Evolutionary conservation across 2,888 invertebrate genomes (phyloP).

Genomic region (Parasteatoda lunata): DNA sequence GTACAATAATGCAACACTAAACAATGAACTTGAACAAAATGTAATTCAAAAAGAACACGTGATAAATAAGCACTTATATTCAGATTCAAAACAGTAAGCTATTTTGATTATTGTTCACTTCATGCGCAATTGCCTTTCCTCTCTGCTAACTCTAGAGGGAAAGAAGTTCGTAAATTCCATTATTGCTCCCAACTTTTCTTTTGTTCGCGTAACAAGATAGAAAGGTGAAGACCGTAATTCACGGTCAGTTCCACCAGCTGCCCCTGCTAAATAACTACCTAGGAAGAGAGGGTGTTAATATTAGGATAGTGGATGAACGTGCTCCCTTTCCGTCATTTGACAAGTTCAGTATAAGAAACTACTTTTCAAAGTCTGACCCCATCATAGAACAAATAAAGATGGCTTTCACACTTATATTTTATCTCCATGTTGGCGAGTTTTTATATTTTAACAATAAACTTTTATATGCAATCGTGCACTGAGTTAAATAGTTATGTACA

Average conservation of each 20-base stretch:
- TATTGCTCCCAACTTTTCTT: conserved; percentile 14
- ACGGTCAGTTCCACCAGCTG: conserved; percentile 41
- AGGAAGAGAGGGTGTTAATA: conserved; percentile 49
- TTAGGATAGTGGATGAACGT: conserved; percentile 31
- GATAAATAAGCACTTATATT: too few species aligned
- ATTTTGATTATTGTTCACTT: neutral
- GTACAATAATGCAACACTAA: too few species aligned
- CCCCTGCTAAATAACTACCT: conserved; percentile 49
- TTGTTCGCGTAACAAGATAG: conserved; percentile 24
- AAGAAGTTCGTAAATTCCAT: conserved; percentile 15
- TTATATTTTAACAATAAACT: neutral
- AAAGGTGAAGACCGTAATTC: conserved; percentile 41
- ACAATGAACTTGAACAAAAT: too few species aligned
- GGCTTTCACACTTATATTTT: neutral
- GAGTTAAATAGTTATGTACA: too few species aligned
- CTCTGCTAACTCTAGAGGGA: conserved; percentile 14
- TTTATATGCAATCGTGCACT: too few species aligned
- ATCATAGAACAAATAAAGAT: neutral
- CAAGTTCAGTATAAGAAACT: conserved; percentile 26
- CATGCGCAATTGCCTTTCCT: conserved; percentile 8
- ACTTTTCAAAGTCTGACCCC: conserved; percentile 29
- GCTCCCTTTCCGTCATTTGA: conserved; percentile 13
- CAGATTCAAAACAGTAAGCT: too few species aligned
- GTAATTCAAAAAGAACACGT: too few species aligned
- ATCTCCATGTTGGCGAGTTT: conserved; percentile 26